phyloP scores from a whole-genome alignment of 2,113 vertebrate species.

The Puntigrus tetrazona region DNA sequence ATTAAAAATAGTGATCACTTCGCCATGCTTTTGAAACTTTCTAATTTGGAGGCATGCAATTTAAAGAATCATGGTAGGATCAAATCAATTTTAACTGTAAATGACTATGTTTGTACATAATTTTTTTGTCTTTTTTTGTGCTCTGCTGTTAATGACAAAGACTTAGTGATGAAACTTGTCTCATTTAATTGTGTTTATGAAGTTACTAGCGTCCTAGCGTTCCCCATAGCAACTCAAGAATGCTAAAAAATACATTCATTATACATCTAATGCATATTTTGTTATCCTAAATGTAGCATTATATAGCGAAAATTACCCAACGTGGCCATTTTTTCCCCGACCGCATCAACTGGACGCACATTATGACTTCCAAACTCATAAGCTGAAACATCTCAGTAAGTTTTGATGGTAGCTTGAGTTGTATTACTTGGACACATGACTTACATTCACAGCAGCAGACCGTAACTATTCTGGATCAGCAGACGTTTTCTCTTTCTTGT shows the following conservation, averaged over 20 bases:
- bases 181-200: background rate
- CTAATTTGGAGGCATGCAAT: background rate
- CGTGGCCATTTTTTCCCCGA: background rate
- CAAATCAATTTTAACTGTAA: background rate
- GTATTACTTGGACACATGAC: slow-evolving; percentile 9
- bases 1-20: no score
- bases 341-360: background rate
- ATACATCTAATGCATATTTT: background rate
- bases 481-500: slow-evolving; percentile 1
- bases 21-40: no score
- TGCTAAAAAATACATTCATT: background rate
- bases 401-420: background rate
- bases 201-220: background rate
- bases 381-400: background rate
- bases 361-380: background rate
- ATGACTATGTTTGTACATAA: background rate
- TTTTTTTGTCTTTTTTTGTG: background rate
- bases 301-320: background rate
- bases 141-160: background rate
- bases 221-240: background rate
- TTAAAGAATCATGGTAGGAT: background rate
- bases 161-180: background rate
- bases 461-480: background rate
- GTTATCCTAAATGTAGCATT: no score
- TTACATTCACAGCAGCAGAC: background rate